Evolutionary conservation across 2,113 vertebrate genomes (phyloP), one percentile per base, ranked within the genome.

Genomic region (Malurus elegans): DNA sequence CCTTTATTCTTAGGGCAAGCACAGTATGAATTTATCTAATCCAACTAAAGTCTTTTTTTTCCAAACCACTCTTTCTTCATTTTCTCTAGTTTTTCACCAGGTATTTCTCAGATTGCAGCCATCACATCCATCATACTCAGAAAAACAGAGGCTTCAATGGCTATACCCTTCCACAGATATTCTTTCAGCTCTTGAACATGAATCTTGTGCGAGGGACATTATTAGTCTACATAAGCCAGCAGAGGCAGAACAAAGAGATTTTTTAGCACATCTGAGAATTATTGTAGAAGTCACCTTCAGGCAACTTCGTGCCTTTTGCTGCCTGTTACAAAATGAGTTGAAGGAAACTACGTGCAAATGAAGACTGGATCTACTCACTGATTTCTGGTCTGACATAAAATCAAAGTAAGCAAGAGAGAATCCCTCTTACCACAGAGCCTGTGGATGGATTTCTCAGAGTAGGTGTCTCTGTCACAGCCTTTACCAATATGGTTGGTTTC

Each of bases 401-500:
- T 34, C 14, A 26, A 80, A 76, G 19, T 7, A 78, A 76, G 34
- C 34, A 53, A 42, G 56, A 82, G 14, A 78, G 5, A 61, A 64
- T 26, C 24, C 32, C 9, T 91, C 98, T 98, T 97, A 99, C 99
- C 99, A 3, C 99, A 99, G 29, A 99, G 98, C 83, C 98, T 98
- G 97, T 99, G 99, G 34, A 99, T 98, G 18, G 99, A 99, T 93
- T 99, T 99, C 98, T 99, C 99, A 0, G 99, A 99, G 96, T 99
- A 99, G 12, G 99, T 99, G 88, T 99, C 99, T n/a, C 99, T 98
- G 54, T 99, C 99, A 3, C 99, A 99, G 92, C 99, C 99, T 95
- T 99, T 99, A 53, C 99, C 99, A 14, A 99, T 99, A 76, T 99
- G 99, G 94, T 97, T 98, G 70, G 99, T 99, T 98, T 99, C 99